Conservation (phyloP, 2,888 invertebrate species). For the Lochmaea capreae region DNA sequence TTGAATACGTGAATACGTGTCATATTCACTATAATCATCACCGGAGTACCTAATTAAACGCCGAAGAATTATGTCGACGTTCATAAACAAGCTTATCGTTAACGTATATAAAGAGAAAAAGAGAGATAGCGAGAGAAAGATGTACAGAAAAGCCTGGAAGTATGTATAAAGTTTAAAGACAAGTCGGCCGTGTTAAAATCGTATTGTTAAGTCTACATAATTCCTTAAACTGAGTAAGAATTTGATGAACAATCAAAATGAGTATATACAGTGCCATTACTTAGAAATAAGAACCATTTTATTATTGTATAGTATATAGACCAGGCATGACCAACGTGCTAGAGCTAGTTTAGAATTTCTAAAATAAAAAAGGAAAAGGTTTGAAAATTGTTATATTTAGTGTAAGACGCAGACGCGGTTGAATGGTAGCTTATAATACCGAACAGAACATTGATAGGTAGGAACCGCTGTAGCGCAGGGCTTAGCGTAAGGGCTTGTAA, state of each 20-base stretch:
- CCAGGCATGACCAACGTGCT: too few relatives aligned
- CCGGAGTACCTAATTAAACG: neutral
- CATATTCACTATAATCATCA: neutral
- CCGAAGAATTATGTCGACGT: neutral
- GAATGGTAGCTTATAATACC: too few relatives aligned
- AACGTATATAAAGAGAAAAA: neutral
- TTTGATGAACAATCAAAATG: neutral
- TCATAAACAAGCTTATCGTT: neutral
- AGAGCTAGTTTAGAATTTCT: too few relatives aligned
- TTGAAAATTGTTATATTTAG: too few relatives aligned
- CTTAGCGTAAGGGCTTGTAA: too few relatives aligned
- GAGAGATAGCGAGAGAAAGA: neutral
- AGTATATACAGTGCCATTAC: neutral
- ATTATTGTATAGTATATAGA: too few relatives aligned
- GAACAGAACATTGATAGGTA: too few relatives aligned
- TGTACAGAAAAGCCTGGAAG: neutral
- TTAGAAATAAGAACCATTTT: too few relatives aligned
- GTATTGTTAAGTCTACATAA: neutral
- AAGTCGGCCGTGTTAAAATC: neutral
- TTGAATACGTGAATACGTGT: constrained; percentile 7
- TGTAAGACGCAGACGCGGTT: too few relatives aligned
- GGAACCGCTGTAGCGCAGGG: too few relatives aligned
- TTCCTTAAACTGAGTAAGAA: neutral
- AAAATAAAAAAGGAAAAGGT: too few relatives aligned
- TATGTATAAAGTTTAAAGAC: neutral